Evolutionary conservation across 2,888 invertebrate species (phyloP).

Genomic region (Blastobasis lacticolella): DNA sequence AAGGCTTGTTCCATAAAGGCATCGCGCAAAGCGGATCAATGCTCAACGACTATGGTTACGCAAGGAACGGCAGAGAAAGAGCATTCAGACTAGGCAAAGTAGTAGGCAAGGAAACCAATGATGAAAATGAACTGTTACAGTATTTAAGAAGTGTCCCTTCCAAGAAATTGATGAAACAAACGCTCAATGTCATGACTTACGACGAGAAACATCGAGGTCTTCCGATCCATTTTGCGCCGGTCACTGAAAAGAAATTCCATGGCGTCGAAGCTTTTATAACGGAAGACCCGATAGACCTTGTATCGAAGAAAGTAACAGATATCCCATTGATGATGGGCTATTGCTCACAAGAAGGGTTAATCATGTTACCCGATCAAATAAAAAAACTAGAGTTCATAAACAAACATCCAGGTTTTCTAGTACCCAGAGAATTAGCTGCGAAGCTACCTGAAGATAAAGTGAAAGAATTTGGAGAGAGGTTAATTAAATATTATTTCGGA

Average conservation of each 20-base stretch:
- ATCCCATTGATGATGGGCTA: constrained; percentile 33
- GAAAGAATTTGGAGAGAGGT: constrained; percentile 18
- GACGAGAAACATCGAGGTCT: constrained; percentile 27
- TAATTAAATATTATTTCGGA: constrained; percentile 25
- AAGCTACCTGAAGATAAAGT: constrained; percentile 14
- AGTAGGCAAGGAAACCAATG: constrained; percentile 19
- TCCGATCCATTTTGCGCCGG: constrained; percentile 30
- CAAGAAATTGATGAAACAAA: constrained; percentile 20
- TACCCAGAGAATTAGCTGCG: constrained; percentile 24
- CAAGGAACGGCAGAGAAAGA: constrained; percentile 12
- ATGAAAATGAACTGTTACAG: constrained; percentile 18
- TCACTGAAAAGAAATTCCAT: constrained; percentile 31
- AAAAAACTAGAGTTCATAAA: constrained; percentile 25
- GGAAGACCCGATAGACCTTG: constrained; percentile 23
- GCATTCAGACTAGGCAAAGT: constrained; percentile 19
- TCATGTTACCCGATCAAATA: constrained; percentile 13
- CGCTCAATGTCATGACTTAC: constrained; percentile 18
- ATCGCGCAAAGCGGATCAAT: constrained; percentile 53
- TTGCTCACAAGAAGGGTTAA: constrained; percentile 29
- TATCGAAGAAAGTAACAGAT: constrained; percentile 17
- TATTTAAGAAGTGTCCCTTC: constrained; percentile 21
- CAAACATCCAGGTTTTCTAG: constrained; percentile 19
- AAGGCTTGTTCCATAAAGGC: constrained; percentile 49
- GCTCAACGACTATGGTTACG: constrained; percentile 22
- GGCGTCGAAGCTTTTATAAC: constrained; percentile 26